Base-by-base conservation (phyloP, 2,888 invertebrate species). In the Tachina grossa region DNA sequence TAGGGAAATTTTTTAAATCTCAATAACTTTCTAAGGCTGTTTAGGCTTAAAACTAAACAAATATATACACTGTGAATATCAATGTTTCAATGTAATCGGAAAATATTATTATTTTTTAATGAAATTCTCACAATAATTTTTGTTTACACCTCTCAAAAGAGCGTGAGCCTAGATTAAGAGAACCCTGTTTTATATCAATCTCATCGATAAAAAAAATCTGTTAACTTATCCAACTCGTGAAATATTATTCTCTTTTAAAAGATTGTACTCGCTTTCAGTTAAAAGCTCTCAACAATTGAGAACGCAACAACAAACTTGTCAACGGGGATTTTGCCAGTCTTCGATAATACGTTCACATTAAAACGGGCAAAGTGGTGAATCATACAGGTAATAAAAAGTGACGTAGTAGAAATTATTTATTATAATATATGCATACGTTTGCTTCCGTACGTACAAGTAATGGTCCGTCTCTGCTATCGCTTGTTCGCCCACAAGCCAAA, bases 361-460 rank as follows among this genome's bases (percentile, higher is more conserved):
- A 75, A 75, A 61, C 83, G 78, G 71, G 51, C 47, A 47, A 41
- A 9, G 72, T 39, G 69, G 75, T 85, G 85, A 85, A 80, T 85
- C 85, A 85, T 80, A 1, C 85, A 68, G 83, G 76, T 85, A 83
- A 43, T 72, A 71, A 85, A 72, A 84, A 76, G 69, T 85, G 85
- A 85, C 85, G 85, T 85, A 75, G 76, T 19, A 45, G 39, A 53
- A 79, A 47, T 61, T 74, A 10, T 22, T 39, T 53, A 57, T 66
- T 13, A 63, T 13, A 16, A 14, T 31, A 14, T 8, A n/a, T 41
- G 1, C 22, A 31, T 53, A 55, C 13, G 45, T 43, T 49, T 45
- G 59, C 51, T 81, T 66, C 59, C 81, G 53, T 45, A 61, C 51
- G 31, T 31, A 31, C 31, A 31, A 1, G 19, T 59, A 31, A 11